These are phyloP conservation scores for Neodiprion fabricii DNA, from an alignment of 1,140 invertebrate genomes.

Conservation along the genomic window DNA sequence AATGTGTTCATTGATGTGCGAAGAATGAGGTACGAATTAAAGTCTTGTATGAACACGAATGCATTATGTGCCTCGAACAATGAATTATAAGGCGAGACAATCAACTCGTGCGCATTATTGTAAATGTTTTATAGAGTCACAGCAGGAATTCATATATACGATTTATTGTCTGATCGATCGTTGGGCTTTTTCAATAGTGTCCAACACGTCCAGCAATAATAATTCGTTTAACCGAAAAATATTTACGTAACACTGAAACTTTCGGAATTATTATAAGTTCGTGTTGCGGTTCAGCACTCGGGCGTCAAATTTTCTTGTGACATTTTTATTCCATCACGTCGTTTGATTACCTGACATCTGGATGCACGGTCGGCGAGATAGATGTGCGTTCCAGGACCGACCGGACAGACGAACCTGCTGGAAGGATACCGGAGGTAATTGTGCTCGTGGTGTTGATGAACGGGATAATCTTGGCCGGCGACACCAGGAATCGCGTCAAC, in stretches of 20 bases:
- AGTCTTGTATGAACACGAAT: too few species aligned
- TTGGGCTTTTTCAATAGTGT: too few species aligned
- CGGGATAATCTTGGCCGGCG: conserved; percentile 44
- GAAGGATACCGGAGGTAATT: conserved; percentile 24
- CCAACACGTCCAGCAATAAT: not conserved
- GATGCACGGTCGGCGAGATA: conserved; percentile 33
- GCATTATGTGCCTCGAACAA: too few species aligned
- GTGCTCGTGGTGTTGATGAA: conserved; percentile 31
- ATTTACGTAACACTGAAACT: not conserved
- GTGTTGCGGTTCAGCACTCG: not conserved
- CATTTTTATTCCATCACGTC: not conserved
- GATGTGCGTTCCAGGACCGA: conserved; percentile 22
- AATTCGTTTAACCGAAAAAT: not conserved
- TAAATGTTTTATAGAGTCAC: too few species aligned
- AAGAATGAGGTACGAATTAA: too few species aligned
- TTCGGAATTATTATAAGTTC: not conserved
- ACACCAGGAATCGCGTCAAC: conserved; percentile 38
- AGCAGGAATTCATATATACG: too few species aligned
- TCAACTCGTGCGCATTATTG: too few species aligned
- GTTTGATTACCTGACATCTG: conserved; percentile 32
- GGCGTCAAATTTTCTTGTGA: conserved; percentile 6
- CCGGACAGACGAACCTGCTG: conserved; percentile 30
- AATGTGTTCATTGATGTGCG: too few species aligned
- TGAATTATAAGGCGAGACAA: too few species aligned
- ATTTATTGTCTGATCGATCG: too few species aligned